Evolutionary conservation across 2,113 vertebrate species (phyloP), one percentile per base, ranked within the genome.

Genomic region (Hypanus sabinus): DNA sequence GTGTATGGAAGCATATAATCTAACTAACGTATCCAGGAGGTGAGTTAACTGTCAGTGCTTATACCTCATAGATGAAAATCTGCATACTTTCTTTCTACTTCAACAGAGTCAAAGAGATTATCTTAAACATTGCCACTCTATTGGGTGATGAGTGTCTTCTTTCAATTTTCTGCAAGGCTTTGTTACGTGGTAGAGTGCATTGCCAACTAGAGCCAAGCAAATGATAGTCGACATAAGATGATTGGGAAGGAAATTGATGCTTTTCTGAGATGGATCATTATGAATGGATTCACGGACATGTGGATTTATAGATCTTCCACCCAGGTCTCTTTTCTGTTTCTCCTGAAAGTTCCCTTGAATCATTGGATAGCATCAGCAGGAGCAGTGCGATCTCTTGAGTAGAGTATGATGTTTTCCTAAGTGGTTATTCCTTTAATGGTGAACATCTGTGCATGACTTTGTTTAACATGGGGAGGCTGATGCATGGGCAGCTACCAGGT

Each of bases 91-190:
- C 85, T 65, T 65, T 88, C 57, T 33, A n/a, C 62, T 1, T 62
- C 85, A 33, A 7, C 60, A 30, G 27, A 65, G 57, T 88, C 57
- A 88, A 88, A 18, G 30, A 14, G 16, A 65, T 65, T 88, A 57
- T 18, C 18, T 65, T 88, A 57, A 88, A 65, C 30, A 88, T 65
- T 12, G 5, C 85, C 30, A n/a, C n/a, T 16, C 57, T 65, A n/a
- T 88, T 88, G 85, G 81, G 30, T 88, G 57, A 87, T 88, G 85
- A 88, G 14, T 16, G 55, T n/a, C 55, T 87, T 87, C 24, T 30
- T 62, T 87, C 83, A 87, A 60, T 12, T 62, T 60, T 3, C 27
- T 87, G 83, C 20, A 55, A 55, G 55, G 22, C 46, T 83, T 57
- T 57, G 20, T 57, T 57, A 38, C 46, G 22, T 83, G 80, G 81